Base-by-base conservation (phyloP, 2,888 invertebrate species). In the Cheilosia grossa region DNA sequence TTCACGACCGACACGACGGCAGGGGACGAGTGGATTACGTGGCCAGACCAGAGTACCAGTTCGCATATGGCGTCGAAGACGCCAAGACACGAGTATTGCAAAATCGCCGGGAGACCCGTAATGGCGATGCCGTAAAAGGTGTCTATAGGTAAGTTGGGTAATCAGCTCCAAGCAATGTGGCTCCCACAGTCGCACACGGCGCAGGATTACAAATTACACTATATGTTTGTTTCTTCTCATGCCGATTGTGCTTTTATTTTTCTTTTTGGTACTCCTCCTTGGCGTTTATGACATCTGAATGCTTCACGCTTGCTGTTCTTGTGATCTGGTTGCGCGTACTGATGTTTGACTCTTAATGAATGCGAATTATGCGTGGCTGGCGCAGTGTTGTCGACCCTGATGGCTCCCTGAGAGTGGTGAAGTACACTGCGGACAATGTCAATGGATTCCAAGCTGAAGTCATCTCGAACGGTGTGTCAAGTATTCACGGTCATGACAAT, bases 51-150 rank as follows among this genome's bases (percentile, higher is more conserved):
- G 95, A 96, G 90, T 96, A 96, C 89, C 93, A 94, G 49, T 96
- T 95, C 91, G 94, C 95, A 0, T 96, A 96, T 89, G 96, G 96
- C 63, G 95, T 96, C 42, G 95, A 95, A 88, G 96, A 96, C 91
- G 95, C 95, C 5, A 93, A 94, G 87, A 95, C 94, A 24, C 95
- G 95, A 69, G 95, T 96, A 91, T 94, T 94, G 72, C 96, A 96
- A 91, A 94, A 94, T 89, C 95, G 95, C 88, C 94, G 95, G 87
- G 96, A 96, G 90, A 93, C 93, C 7, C 93, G 96, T 72, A 94
- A 95, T 88, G 96, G 96, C 2, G 95, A 96, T 89, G 93, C 94
- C 0, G 95, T 96, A 15, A 93, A 92, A 40, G 96, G 96, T 21
- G 95, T 96, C 90, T 96, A 96, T 92, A 93, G 93, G 89, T 92